Base-by-base conservation (phyloP, 2,888 invertebrate species). In the Nemurella pictetii region DNA sequence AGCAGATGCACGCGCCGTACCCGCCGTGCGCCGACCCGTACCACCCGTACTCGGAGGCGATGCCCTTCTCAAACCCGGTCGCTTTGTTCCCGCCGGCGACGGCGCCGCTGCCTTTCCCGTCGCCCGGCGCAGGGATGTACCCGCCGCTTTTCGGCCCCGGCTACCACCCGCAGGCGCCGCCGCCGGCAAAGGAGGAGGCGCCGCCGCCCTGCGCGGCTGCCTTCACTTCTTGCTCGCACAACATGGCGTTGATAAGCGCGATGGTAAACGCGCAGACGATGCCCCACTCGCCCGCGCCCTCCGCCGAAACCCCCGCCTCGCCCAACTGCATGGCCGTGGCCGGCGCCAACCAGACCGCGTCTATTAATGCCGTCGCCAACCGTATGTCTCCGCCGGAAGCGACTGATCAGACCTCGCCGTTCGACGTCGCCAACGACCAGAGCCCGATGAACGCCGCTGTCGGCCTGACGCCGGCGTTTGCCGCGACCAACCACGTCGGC, bases 171-270 rank as follows among this genome's bases (percentile, higher is more conserved):
- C 92, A 93, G 9, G 89, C 92, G 30, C 89, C 92, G 12, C 94
- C 94, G 87, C 91, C 92, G 0, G 88, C 91, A 26, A 93, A 92
- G 78, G 92, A 93, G 88, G 90, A 89, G 30, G 85, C 91, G 85
- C 91, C 92, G 3, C 91, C 93, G 3, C 91, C 94, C 0, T 94
- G 94, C 89, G 93, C 93, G 5, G 96, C 96, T 5, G 95, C 96
- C 0, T 96, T 96, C 89, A 96, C 96, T 0, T 94, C 96, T 7
- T 95, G 96, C 0, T 94, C 95, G 85, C 96, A 96, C 89, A 96
- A 96, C 88, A 94, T 96, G 91, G 95, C 95, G 0, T 90, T 96
- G 15, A 96, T 96, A 0, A 94, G 95, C 12, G 95, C 95, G 0
- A 95, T 96, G 93, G 95, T 96, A 20, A 95, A 95, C 83, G 93